phyloP scores from a whole-genome alignment of 1,140 invertebrate genomes.

The Drosophila arawakana region DNA sequence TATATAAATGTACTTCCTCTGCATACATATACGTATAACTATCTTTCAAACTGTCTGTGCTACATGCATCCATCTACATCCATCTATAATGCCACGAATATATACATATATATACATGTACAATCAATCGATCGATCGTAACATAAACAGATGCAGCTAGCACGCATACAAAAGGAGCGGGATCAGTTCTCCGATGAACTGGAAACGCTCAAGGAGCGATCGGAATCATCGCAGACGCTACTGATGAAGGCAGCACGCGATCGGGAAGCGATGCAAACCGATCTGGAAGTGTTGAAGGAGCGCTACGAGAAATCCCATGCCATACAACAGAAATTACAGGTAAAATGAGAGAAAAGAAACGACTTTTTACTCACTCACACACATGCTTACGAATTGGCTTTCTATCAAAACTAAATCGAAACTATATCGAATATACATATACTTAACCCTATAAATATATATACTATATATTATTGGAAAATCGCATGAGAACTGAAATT shows the following conservation, averaged over 20 bases:
- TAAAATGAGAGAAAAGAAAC: slow-evolving; percentile 71
- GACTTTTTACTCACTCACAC: slow-evolving; percentile 15
- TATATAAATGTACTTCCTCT: slow-evolving; percentile 18
- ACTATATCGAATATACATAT: slow-evolving; percentile 5
- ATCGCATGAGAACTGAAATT: slow-evolving; percentile 73
- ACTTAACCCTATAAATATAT: slow-evolving; percentile 28
- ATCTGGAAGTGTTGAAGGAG: slow-evolving; percentile 94
- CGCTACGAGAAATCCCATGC: slow-evolving; percentile 94
- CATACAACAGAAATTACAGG: slow-evolving; percentile 92
- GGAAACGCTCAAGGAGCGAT: slow-evolving; percentile 91
- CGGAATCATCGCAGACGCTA: slow-evolving; percentile 92
- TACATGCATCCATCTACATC: slow-evolving; percentile 23
- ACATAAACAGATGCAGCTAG: slow-evolving; percentile 87
- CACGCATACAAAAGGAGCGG: slow-evolving; percentile 94
- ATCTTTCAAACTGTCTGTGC: slow-evolving; percentile 69
- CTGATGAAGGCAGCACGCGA: slow-evolving; percentile 93
- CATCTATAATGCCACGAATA: slow-evolving; percentile 10
- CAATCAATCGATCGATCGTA: slow-evolving; percentile 2
- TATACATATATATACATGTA: slow-evolving; percentile 6
- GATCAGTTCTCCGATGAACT: slow-evolving; percentile 92
- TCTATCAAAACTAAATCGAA: slow-evolving; percentile 13
- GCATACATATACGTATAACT: slow-evolving; percentile 55
- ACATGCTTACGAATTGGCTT: slow-evolving; percentile 38
- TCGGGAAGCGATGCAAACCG: slow-evolving; percentile 92
- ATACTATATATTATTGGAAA: slow-evolving; percentile 60